Evolutionary conservation across 2,113 vertebrate species (phyloP), one percentile per base, ranked within the genome.

Genomic region (Zootoca vivipara): DNA sequence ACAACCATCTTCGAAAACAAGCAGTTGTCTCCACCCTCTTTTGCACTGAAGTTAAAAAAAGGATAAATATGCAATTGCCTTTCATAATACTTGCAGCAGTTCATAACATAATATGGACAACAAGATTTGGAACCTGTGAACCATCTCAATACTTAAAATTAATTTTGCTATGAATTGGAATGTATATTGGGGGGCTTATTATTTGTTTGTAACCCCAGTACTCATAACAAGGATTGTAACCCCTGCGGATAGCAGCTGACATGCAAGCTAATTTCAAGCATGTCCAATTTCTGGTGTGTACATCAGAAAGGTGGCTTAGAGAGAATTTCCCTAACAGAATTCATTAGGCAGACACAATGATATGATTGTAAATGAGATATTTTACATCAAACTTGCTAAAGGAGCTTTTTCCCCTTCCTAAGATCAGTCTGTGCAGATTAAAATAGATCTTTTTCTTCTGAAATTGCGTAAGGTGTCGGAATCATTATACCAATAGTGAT

Each of bases 81-180:
- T 58, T 81, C 26, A 28, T 62, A 13, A 74, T 81, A 28, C 22
- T 1, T 15, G 90, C 67, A 80, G 22, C 4, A 56, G 28, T n/a
- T 87, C 28, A 84, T 5, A 20, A 64, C 15, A 82, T 87, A 58
- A 85, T 90, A 69, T 10, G 90, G 18, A 46, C 65, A 82, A 1
- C 86, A 88, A 85, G 74, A 0, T 82, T 89, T 77, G 79, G 4
- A 85, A 75, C 35, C 33, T 62, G 72, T 74, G 89, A 78, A 3
- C 10, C 38, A 42, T 90, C 28, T 70, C 90, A 81, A 88, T 93
- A 86, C 77, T 83, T 30, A 85, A 92, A 92, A 83, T 83, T 33
- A 22, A 28, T 84, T 78, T 40, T 91, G 70, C 85, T 83, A 90
- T 33, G 87, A 94, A 92, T 88, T 80, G 82, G 89, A 77, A 93